phyloP scores from a whole-genome alignment of 2,797 vertebrate genomes.

The Xiphorhynchus erythropygius region DNA sequence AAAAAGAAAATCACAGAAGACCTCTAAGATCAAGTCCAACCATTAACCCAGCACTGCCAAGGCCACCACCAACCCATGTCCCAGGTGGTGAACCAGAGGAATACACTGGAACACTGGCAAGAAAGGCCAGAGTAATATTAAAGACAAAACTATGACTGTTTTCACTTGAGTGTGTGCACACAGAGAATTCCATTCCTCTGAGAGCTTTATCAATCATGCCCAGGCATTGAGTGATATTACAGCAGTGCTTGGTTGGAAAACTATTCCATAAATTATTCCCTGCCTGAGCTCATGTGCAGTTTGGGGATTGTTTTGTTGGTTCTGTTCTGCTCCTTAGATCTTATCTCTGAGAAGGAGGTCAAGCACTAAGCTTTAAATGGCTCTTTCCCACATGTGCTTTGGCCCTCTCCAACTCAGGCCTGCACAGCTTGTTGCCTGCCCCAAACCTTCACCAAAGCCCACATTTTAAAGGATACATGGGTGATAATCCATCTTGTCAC shows the following conservation, averaged over 20 bases:
- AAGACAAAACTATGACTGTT: not conserved
- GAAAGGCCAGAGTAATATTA: not conserved
- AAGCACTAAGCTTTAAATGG: not conserved
- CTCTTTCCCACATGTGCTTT: not conserved
- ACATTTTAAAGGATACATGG: slow-evolving; percentile 88
- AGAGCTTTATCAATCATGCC: not conserved
- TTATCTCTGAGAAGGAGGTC: not conserved
- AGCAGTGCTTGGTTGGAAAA: not conserved
- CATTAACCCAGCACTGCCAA: not conserved
- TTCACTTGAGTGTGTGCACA: not conserved
- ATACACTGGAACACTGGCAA: not conserved
- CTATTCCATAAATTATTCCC: not conserved
- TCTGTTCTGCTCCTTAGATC: not conserved
- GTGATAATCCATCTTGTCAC: slow-evolving; percentile 90
- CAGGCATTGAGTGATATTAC: not conserved
- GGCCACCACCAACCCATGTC: not conserved
- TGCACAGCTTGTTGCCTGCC: not conserved
- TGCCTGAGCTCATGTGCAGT: not conserved
- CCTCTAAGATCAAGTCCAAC: not conserved
- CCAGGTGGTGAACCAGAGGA: not conserved
- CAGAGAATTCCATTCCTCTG: not conserved
- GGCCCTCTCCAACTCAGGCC: not conserved
- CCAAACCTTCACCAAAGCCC: not conserved
- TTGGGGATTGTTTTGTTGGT: not conserved
- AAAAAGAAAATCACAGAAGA: not conserved